These are phyloP conservation scores for Axis porcinus DNA, from an alignment of 2,113 vertebrate species.

Conservation along the genomic window DNA sequence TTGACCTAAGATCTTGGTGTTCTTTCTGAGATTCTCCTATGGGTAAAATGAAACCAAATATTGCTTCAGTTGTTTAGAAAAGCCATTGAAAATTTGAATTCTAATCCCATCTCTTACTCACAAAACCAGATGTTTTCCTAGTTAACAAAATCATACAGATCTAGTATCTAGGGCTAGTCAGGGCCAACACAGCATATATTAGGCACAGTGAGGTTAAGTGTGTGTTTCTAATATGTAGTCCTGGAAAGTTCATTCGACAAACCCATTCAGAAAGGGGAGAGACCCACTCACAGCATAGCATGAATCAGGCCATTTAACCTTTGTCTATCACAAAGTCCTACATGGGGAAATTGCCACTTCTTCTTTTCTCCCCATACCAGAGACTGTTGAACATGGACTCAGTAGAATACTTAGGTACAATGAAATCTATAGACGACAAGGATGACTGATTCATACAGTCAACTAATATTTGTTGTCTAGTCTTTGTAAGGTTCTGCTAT, in stretches of 20 bases:
- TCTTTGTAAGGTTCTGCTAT: neutral
- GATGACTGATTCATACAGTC: neutral
- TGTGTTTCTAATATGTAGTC: neutral
- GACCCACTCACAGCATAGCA: neutral
- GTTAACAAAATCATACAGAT: slow-evolving; percentile 32
- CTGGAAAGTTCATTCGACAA: neutral
- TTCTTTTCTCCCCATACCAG: neutral
- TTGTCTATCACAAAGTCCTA: neutral
- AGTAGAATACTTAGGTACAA: neutral
- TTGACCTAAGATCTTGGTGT: neutral
- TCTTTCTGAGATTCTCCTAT: neutral
- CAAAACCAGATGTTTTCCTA: slow-evolving; percentile 4
- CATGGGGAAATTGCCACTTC: neutral
- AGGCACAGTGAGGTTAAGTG: neutral
- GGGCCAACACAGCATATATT: neutral
- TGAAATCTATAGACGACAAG: neutral
- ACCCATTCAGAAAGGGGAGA: neutral
- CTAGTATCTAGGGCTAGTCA: neutral
- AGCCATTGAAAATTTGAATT: slow-evolving; percentile 14
- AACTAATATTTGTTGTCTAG: neutral
- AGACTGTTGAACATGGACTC: neutral
- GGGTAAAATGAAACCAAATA: neutral
- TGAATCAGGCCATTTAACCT: neutral
- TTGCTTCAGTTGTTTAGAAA: slow-evolving; percentile 31
- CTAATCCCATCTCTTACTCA: neutral